These are phyloP conservation scores for Gymnobelideus leadbeateri DNA, from an alignment of 2,113 vertebrate genomes.

Conservation along the genomic window DNA sequence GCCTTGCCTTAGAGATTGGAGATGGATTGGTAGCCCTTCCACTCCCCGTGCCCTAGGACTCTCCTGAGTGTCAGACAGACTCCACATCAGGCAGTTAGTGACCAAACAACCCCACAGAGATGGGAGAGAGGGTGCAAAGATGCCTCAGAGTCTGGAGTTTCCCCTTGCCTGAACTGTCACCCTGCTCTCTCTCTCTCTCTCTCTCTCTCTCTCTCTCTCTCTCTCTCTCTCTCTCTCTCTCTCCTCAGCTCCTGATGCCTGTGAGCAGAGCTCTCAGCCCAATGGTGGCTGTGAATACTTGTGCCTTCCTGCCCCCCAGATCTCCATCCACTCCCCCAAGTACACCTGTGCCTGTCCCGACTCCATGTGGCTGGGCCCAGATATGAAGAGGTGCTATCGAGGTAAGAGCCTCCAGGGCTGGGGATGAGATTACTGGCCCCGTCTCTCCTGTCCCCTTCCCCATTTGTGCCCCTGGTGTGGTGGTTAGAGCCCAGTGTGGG, in stretches of 20 bases:
- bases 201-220: conserved; percentile 11
- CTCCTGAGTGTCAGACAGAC: no score
- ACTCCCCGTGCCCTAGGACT: no score
- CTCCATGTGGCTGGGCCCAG: conserved; percentile 93
- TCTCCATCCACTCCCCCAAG: conserved; percentile 93
- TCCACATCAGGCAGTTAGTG: neutral
- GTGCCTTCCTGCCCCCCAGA: conserved; percentile 96
- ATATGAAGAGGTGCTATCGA: conserved; percentile 94
- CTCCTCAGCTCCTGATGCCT: conserved; percentile 90
- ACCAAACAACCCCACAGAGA: neutral
- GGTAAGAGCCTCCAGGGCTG: conserved; percentile 81
- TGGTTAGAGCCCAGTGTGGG: neutral
- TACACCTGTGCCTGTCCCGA: conserved; percentile 98
- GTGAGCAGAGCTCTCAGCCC: conserved; percentile 91
- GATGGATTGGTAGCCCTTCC: neutral
- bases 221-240: conserved; percentile 12
- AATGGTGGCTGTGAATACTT: conserved; percentile 98
- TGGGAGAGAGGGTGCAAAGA: neutral
- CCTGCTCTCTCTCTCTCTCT: neutral
- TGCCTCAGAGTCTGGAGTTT: no score
- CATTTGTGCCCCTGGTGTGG: neutral
- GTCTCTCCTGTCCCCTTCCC: neutral
- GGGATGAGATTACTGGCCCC: neutral
- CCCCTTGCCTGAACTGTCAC: neutral
- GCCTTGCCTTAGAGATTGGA: neutral